Base-by-base conservation (phyloP, 2,113 vertebrate genomes). In the Arvicanthis niloticus region DNA sequence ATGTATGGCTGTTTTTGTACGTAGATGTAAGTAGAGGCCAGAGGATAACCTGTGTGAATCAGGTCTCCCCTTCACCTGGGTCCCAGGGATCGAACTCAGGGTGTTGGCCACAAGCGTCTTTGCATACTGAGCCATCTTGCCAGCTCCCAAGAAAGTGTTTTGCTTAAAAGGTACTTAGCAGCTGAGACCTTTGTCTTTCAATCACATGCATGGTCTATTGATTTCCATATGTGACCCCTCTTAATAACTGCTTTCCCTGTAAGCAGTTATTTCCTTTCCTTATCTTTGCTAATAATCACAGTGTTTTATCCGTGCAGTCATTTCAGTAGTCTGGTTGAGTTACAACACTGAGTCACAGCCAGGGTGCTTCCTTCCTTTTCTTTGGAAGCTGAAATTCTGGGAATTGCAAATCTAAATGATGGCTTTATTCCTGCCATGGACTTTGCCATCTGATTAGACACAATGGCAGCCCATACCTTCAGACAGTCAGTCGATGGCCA, bases 381-480 rank as follows among this genome's bases (percentile, higher is more conserved):
- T 45, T 51, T n/a, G 78, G 92, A n/a, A 16, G 31, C 21, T 53
- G 68, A 86, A 62, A 80, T 31, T 60, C 56, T 42, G 67, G 16
- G 75, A 76, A 56, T 3, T 22, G 21, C 7, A 58, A 34, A 77
- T 22, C 72, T 40, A 42, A 15, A 42, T 0, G 73, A 68, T n/a
- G 72, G 73, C 65, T 53, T 37, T 22, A 53, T 21, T 70, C 60
- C 89, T 31, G 5, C 13, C 7, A 5, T 16, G 31, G 91, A 86
- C 86, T 53, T n/a, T 48, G 89, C 67, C n/a, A 5, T 21, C 8
- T 42, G 48, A 34, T 73, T 17, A 70, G 84, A 77, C 21, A 58
- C 1, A 48, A 11, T 0, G 60, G 76, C 82, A 40, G 0, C 13
- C 68, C 48, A 1, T 0, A 9, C 40, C 19, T 1, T 62, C 26